phyloP scores from a whole-genome alignment of 2,113 vertebrate genomes.

The Clarias magur region DNA sequence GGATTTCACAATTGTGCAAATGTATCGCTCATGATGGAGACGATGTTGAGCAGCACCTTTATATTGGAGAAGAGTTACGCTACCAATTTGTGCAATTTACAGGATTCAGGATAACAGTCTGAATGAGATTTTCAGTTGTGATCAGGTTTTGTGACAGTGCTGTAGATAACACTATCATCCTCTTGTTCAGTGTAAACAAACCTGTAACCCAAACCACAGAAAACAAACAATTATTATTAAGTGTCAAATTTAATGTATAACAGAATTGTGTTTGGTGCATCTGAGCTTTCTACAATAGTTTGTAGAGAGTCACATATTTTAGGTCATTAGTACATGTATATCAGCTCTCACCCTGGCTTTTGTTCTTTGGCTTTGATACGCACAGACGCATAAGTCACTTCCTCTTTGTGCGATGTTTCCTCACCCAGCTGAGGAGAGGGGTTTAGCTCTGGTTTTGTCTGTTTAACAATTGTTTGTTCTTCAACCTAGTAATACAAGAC shows the following conservation, averaged over 20 bases:
- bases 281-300: background rate
- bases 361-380: conserved; percentile 19
- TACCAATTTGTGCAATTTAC: background rate
- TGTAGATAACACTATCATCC: conserved; percentile 25
- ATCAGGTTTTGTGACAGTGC: background rate
- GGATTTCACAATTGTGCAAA: no score
- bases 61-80: no score
- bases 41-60: no score
- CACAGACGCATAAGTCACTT: conserved; percentile 17
- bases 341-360: background rate
- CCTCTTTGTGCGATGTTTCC: background rate
- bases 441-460: background rate
- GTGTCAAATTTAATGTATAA: background rate
- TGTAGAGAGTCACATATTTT: background rate
- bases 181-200: background rate
- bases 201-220: background rate
- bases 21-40: no score
- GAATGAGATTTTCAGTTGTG: background rate
- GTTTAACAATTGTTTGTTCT: background rate
- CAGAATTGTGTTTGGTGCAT: background rate
- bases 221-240: background rate
- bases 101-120: background rate
- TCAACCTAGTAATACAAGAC: background rate
- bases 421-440: background rate
- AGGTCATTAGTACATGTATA: background rate